Evolutionary conservation across 23 tunicate species (phyloP).

Genomic region (Oikopleura dioica): DNA sequence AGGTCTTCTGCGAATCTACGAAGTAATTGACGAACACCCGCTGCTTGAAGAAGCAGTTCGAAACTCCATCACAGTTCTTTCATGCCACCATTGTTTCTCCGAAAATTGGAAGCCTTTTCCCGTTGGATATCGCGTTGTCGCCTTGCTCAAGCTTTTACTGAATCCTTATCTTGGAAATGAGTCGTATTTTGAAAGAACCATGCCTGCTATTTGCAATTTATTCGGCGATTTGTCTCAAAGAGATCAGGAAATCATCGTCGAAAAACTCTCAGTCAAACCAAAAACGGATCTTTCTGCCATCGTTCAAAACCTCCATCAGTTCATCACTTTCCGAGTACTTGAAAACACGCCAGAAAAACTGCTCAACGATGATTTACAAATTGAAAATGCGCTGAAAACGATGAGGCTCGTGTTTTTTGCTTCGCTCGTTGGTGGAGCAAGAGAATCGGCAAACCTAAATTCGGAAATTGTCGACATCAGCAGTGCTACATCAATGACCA

Average conservation of each 20-base stretch:
- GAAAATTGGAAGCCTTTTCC: background rate
- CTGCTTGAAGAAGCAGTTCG: constrained; percentile 1
- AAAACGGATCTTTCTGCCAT: too few relatives aligned
- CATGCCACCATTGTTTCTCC: background rate
- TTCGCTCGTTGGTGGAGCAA: background rate
- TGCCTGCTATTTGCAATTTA: too few relatives aligned
- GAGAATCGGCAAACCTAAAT: background rate
- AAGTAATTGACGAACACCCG: constrained; percentile 1
- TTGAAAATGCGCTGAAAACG: constrained; percentile 8
- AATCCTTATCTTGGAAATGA: constrained; percentile 3
- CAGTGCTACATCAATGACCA: background rate
- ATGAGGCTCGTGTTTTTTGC: background rate
- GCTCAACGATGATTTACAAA: background rate
- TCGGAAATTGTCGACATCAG: background rate
- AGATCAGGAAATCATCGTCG: too few relatives aligned
- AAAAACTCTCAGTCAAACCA: too few relatives aligned
- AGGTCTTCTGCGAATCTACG: background rate
- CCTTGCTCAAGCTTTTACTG: background rate
- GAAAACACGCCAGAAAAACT: background rate
- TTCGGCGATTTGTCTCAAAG: too few relatives aligned
- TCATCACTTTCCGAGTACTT: background rate
- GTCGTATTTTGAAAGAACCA: too few relatives aligned
- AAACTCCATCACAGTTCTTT: background rate
- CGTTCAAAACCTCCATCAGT: background rate
- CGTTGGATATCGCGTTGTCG: background rate